Evolutionary conservation across 2,113 vertebrate genomes (phyloP).

Genomic region (Benitochromis conjunctus): DNA sequence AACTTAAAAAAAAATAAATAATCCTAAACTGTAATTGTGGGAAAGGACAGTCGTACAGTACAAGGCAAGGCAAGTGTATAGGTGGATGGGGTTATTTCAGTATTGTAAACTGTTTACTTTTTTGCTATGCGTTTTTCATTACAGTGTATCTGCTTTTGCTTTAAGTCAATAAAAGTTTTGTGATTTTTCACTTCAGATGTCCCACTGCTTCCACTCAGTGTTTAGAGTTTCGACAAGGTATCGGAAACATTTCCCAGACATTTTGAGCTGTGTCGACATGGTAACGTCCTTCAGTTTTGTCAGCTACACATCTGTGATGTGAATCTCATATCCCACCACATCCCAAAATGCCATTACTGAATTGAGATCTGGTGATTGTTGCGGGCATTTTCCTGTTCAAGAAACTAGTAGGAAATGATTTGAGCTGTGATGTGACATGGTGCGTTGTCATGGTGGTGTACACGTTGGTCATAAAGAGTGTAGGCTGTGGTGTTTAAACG

Average conservation of each 20-base stretch:
- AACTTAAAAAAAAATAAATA: background rate
- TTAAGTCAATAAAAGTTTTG: conserved; percentile 70
- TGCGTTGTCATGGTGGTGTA: no score
- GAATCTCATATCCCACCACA: background rate
- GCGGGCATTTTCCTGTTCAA: background rate
- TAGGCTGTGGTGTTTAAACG: no score
- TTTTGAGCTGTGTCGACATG: fast-evolving
- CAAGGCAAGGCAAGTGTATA: background rate
- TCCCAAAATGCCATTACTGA: background rate
- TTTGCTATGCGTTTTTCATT: conserved; percentile 49
- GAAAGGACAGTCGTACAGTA: background rate
- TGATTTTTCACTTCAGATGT: conserved; percentile 25
- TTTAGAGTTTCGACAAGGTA: background rate
- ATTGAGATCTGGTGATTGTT: background rate
- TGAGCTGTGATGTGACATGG: no score
- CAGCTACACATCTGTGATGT: background rate
- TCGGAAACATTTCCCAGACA: background rate
- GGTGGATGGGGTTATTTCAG: conserved; percentile 37
- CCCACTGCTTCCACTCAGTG: background rate
- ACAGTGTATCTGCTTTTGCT: conserved; percentile 50
- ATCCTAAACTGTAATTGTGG: background rate
- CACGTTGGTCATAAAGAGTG: no score
- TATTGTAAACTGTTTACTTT: conserved; percentile 49
- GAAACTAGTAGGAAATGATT: background rate
- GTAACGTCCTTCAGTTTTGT: background rate